Evolutionary conservation across 2,888 invertebrate species (phyloP).

Genomic region (Trachelus troglodyta): DNA sequence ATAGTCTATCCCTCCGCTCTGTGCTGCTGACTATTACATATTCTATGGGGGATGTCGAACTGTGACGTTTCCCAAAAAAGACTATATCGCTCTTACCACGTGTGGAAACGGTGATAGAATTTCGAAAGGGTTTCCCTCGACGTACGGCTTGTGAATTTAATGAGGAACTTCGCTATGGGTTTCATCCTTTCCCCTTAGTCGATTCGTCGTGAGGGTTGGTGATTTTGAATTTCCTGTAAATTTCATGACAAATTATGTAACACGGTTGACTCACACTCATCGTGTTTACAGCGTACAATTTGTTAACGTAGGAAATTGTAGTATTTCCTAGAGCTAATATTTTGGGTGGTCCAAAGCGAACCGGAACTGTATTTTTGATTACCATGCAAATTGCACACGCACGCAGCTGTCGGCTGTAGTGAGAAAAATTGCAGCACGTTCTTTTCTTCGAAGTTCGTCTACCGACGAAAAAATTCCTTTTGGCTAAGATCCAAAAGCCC

Average conservation of each 20-base stretch:
- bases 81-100: neutral
- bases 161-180: no score
- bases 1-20: neutral
- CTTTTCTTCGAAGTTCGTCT: neutral
- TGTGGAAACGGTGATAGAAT: conserved; percentile 31
- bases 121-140: conserved; percentile 9
- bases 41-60: neutral
- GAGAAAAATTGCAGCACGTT: neutral
- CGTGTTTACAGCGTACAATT: no score
- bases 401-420: neutral
- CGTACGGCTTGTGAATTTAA: no score
- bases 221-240: neutral
- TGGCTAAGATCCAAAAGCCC: neutral
- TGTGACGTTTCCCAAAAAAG: neutral
- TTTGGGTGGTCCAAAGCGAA: no score
- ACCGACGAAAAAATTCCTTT: neutral
- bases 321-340: neutral
- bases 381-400: neutral
- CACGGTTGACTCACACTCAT: neutral
- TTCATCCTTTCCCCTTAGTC: no score
- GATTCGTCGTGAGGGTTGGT: no score
- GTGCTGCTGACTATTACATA: neutral
- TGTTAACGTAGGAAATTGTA: neutral
- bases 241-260: neutral
- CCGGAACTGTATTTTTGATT: neutral